Evolutionary conservation across 2,113 vertebrate genomes (phyloP).

Genomic region (Redunca redunca): DNA sequence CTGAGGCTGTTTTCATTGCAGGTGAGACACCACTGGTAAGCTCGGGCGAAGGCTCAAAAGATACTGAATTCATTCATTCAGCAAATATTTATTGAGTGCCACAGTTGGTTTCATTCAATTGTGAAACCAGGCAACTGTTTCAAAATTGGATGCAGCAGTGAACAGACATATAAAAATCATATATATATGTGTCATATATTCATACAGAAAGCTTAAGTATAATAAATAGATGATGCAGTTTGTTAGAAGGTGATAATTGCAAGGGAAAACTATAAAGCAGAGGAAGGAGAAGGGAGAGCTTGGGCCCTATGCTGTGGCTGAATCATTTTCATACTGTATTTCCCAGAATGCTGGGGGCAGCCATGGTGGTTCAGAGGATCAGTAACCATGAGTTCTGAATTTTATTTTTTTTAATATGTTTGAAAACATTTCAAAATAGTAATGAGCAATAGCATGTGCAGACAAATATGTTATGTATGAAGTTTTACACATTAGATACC

Average conservation of each 20-base stretch:
- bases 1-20: not conserved
- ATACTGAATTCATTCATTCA: not conserved
- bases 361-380: too few relatives aligned
- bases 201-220: too few relatives aligned
- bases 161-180: not conserved
- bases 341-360: too few relatives aligned
- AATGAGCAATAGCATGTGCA: not conserved
- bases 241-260: too few relatives aligned
- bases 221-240: too few relatives aligned
- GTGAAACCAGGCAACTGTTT: not conserved
- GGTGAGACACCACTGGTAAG: not conserved
- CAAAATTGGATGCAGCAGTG: not conserved
- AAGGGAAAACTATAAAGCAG: too few relatives aligned
- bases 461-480: fast-evolving
- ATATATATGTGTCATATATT: too few relatives aligned
- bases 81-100: not conserved
- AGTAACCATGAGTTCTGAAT: too few relatives aligned
- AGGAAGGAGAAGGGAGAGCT: too few relatives aligned
- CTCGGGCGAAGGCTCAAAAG: not conserved
- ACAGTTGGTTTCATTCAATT: not conserved
- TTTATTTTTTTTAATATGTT: not conserved
- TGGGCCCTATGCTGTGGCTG: too few relatives aligned
- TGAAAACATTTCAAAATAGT: not conserved
- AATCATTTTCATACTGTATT: too few relatives aligned
- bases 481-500: not conserved